These are phyloP conservation scores for Bradypodion ventrale DNA, from an alignment of 2,797 vertebrate species.

Conservation along the genomic window DNA sequence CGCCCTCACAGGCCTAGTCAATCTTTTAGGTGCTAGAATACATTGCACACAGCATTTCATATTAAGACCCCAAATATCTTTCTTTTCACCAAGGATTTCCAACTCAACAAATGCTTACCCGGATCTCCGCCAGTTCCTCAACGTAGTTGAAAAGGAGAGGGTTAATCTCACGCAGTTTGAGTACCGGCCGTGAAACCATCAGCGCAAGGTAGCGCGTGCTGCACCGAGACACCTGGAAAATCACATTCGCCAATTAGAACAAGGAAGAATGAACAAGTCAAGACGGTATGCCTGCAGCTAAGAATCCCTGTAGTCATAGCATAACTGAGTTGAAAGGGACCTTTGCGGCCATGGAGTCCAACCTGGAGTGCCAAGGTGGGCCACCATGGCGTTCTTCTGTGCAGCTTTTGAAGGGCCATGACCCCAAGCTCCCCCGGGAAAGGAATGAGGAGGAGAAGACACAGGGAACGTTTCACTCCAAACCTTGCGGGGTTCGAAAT, in stretches of 20 bases:
- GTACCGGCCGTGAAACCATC: constrained; percentile 91
- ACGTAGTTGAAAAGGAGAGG: constrained; percentile 97
- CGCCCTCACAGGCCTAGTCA: neutral
- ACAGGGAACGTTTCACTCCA: too few species aligned
- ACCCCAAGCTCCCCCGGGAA: too few species aligned
- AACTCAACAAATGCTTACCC: constrained; percentile 75
- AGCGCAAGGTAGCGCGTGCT: constrained; percentile 94
- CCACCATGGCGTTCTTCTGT: too few species aligned
- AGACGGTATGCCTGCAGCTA: too few species aligned
- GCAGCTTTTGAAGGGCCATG: too few species aligned
- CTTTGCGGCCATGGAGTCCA: too few species aligned
- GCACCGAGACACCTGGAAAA: constrained; percentile 90
- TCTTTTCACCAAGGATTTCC: neutral
- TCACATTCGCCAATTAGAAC: neutral
- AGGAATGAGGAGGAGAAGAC: too few species aligned
- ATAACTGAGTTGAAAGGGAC: too few species aligned
- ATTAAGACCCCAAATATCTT: neutral
- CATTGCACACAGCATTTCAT: neutral
- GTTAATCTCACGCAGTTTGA: constrained; percentile 93
- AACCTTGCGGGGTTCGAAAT: constrained; percentile 93
- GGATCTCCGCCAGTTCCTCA: constrained; percentile 96
- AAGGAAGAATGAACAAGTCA: neutral
- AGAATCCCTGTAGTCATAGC: too few species aligned
- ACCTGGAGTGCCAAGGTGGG: too few species aligned
- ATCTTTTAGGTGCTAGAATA: neutral